These are phyloP conservation scores for Hydra vulgaris DNA, from an alignment of 30 jellyfish, hydroid and myxozoan species.

Conservation along the genomic window DNA sequence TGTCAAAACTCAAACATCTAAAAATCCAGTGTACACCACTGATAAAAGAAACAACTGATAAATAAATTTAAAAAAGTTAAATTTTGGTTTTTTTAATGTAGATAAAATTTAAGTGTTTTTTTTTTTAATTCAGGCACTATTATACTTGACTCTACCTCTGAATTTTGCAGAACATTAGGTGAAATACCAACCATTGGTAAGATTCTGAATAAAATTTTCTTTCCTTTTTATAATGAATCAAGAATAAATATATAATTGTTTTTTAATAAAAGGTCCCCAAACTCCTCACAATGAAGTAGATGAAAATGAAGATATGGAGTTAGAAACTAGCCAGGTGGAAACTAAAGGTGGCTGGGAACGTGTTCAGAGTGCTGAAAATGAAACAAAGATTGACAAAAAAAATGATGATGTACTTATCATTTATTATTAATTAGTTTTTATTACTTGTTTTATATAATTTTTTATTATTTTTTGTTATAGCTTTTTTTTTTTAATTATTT, in stretches of 20 bases:
- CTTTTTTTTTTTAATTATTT: no score
- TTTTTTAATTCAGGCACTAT: slow-evolving; percentile 46
- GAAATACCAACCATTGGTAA: slow-evolving; percentile 69
- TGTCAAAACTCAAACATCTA: no score
- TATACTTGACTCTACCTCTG: slow-evolving; percentile 92
- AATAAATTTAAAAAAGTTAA: no score
- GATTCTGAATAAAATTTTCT: background rate
- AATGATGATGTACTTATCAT: slow-evolving; percentile 12
- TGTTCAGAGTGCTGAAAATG: background rate
- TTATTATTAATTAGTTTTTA: no score
- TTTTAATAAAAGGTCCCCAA: background rate
- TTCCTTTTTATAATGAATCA: no score
- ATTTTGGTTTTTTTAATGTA: background rate
- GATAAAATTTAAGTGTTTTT: no score
- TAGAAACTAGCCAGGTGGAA: slow-evolving; percentile 2
- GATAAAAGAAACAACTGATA: no score
- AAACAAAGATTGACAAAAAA: background rate
- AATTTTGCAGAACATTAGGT: slow-evolving; percentile 91
- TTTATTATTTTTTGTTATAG: no score
- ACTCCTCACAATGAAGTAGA: background rate
- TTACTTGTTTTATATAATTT: no score
- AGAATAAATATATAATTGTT: background rate
- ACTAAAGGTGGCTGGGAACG: slow-evolving; percentile 37
- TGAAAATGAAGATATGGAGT: slow-evolving; percentile 37
- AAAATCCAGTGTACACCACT: no score